These are phyloP conservation scores for Drosophila limbata DNA, from an alignment of 2,888 invertebrate genomes.

Conservation along the genomic window DNA sequence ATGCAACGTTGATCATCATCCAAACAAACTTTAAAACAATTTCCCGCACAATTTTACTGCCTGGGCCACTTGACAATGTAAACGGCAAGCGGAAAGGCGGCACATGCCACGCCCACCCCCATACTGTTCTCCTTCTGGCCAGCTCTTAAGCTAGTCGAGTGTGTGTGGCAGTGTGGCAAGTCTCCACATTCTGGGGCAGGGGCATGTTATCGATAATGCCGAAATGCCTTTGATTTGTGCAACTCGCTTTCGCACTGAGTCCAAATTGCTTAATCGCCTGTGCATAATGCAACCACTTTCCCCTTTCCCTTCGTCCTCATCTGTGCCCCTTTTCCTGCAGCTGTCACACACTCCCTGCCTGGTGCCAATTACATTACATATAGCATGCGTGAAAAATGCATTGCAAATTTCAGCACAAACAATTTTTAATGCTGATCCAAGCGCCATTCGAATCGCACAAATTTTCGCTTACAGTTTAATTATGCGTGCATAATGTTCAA, in stretches of 20 bases:
- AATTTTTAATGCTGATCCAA: slow-evolving; percentile 70
- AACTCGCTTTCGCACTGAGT: slow-evolving; percentile 30
- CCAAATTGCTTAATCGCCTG: slow-evolving; percentile 72
- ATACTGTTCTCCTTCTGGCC: neutral
- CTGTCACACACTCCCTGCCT: slow-evolving; percentile 21
- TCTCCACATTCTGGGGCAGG: neutral
- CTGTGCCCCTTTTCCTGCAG: neutral
- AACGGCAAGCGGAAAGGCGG: slow-evolving; percentile 51
- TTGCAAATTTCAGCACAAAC: slow-evolving; percentile 56
- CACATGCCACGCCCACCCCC: slow-evolving; percentile 3
- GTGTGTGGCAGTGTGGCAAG: slow-evolving; percentile 1
- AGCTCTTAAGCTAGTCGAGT: slow-evolving; percentile 4
- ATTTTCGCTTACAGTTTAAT: slow-evolving; percentile 65
- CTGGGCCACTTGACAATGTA: slow-evolving; percentile 65
- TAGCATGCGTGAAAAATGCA: slow-evolving; percentile 63
- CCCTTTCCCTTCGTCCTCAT: neutral
- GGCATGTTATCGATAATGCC: slow-evolving; percentile 49
- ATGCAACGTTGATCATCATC: slow-evolving; percentile 63
- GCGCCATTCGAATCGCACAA: slow-evolving; percentile 56
- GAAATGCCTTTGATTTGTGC: slow-evolving; percentile 66
- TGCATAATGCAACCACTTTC: slow-evolving; percentile 60
- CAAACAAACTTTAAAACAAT: slow-evolving; percentile 68
- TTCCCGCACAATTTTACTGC: slow-evolving; percentile 66
- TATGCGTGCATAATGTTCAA: slow-evolving; percentile 67
- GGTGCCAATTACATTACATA: slow-evolving; percentile 53